Conservation (phyloP, 1,140 invertebrate species). For the Pararge aegeria region DNA sequence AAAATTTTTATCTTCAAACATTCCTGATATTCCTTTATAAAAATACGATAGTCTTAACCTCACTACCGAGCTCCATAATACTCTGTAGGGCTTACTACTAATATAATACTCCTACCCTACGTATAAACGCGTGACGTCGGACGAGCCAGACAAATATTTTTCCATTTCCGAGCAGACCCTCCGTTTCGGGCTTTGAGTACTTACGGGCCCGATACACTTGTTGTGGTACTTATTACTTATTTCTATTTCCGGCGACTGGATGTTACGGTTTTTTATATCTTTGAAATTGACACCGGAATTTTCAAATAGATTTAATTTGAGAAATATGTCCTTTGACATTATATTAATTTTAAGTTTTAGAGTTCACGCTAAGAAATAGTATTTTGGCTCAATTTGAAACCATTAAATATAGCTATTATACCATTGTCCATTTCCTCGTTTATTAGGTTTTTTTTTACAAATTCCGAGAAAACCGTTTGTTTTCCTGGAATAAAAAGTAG, state of each 20-base stretch:
- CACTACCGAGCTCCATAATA: not conserved
- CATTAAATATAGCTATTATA: too few relatives aligned
- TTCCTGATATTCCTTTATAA: not conserved
- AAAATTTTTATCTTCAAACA: not conserved
- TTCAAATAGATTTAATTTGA: slow-evolving; percentile 17
- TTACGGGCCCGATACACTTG: slow-evolving; percentile 39
- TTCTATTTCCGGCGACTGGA: not conserved
- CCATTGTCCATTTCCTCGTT: too few relatives aligned
- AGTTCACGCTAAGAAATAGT: too few relatives aligned
- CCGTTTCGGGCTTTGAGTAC: slow-evolving; percentile 60
- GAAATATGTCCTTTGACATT: too few relatives aligned
- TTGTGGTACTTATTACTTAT: slow-evolving; percentile 18
- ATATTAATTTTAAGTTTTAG: too few relatives aligned
- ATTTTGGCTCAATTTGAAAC: too few relatives aligned
- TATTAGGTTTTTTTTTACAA: too few relatives aligned
- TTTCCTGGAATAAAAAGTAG: too few relatives aligned
- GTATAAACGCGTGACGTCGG: slow-evolving; percentile 13
- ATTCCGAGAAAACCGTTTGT: too few relatives aligned
- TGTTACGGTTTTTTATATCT: slow-evolving; percentile 38
- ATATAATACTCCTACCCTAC: not conserved
- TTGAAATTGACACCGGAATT: slow-evolving; percentile 10
- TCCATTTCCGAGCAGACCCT: slow-evolving; percentile 57
- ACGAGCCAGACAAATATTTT: slow-evolving; percentile 64
- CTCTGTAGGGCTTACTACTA: not conserved
- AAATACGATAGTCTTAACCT: not conserved